Evolutionary conservation across 2,888 invertebrate species (phyloP), one percentile per base, ranked within the genome.

Genomic region (Pachydiplax longipennis): DNA sequence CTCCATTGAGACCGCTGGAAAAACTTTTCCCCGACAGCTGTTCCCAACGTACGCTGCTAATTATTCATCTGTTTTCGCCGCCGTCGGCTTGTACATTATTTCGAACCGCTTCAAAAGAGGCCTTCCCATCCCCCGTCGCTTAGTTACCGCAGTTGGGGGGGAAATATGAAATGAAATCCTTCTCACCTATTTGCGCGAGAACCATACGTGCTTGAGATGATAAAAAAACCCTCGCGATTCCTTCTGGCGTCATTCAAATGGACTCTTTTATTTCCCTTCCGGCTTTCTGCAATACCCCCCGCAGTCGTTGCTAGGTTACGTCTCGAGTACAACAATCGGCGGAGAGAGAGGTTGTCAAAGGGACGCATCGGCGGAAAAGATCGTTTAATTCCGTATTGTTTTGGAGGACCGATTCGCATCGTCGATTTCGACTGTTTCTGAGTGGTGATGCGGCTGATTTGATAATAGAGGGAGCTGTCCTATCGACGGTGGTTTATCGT

Each of bases 11-110:
- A 73, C n/a, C 73, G n/a, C 25, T 73, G 73, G 31, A 73, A 73
- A 73, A 25, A 25, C 15, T 8, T 53, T 53, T 73, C 13, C 73
- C 73, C 73, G 73, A 73, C 73, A 73, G 73, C 73, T 73, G 73
- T 73, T 73, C 73, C 73, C 25, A 87, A n/a, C 58, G 61, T n/a
- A 12, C 61, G 87, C 61, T n/a, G 87, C 87, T 87, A 65, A 87
- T 87, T 87, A 87, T 87, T 87, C 87, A 87, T 87, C 61, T 87
- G 37, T 87, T 65, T 87, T 87, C 37, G 61, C 37, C 37, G 58
- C 35, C 15, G n/a, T n/a, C 65, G 25, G 73, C 25, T 25, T 31
- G 31, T 73, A 31, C 25, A 73, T 73, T 73, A 73, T 73, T 73
- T 31, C 12, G n/a, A 25, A 25, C 73, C 8, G 25, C 65, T 73